Evolutionary conservation across 2,113 vertebrate species (phyloP).

Genomic region (Okapia johnstoni): DNA sequence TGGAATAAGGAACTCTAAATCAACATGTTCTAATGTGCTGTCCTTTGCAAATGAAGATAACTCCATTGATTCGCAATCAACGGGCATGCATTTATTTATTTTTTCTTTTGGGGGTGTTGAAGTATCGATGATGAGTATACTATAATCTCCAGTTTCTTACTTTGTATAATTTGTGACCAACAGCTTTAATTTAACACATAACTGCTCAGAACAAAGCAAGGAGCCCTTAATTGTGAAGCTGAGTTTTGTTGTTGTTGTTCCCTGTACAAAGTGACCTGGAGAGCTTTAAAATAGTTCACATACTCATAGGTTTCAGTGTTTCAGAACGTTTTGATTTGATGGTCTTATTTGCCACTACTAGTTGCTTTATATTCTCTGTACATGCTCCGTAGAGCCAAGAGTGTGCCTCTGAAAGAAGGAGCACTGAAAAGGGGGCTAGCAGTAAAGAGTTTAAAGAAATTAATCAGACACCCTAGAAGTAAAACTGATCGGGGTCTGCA

Average conservation of each 20-base stretch:
- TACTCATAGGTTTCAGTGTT: background rate
- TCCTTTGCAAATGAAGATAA: slow-evolving; percentile 60
- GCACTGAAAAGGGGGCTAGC: background rate
- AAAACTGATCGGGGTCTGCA: background rate
- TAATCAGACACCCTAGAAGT: background rate
- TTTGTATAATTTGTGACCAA: slow-evolving; percentile 1
- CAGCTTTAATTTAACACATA: background rate
- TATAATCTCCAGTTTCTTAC: background rate
- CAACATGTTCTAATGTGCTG: slow-evolving; percentile 43
- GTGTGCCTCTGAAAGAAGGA: background rate
- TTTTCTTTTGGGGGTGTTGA: slow-evolving; percentile 13
- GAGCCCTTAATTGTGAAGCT: background rate
- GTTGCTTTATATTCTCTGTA: background rate
- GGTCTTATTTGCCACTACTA: background rate
- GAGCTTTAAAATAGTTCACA: background rate
- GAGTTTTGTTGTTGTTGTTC: background rate
- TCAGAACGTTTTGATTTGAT: background rate
- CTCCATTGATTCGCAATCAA: slow-evolving; percentile 49
- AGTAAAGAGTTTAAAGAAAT: background rate
- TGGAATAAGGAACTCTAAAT: slow-evolving; percentile 56
- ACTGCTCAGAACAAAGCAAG: background rate
- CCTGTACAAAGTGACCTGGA: background rate
- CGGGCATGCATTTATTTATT: background rate
- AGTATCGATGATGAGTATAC: slow-evolving; percentile 3
- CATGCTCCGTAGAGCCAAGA: background rate